phyloP scores from a whole-genome alignment of 2,797 vertebrate genomes.

The Synaphobranchus kaupii region DNA sequence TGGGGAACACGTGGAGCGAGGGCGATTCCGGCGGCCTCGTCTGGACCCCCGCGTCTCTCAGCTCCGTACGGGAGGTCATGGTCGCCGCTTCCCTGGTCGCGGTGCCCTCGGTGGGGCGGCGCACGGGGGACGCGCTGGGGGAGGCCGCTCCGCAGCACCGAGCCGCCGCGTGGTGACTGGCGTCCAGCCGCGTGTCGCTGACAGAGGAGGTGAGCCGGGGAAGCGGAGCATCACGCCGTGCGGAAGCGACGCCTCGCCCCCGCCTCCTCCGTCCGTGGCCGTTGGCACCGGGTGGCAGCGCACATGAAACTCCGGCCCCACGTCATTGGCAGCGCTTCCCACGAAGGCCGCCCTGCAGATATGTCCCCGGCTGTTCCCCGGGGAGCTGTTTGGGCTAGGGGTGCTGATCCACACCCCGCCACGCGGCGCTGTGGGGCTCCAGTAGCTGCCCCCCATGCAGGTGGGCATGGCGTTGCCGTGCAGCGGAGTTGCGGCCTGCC shows the following conservation, averaged over 20 bases:
- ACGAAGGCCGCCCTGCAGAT: not conserved
- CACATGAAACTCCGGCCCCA: slow-evolving; percentile 54
- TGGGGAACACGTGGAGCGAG: slow-evolving; percentile 66
- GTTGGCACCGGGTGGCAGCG: slow-evolving; percentile 68
- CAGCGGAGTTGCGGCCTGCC: not conserved
- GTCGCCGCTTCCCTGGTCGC: slow-evolving; percentile 78
- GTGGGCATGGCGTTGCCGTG: slow-evolving; percentile 10
- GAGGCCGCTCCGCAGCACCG: slow-evolving; percentile 60
- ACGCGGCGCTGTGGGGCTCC: slow-evolving; percentile 64
- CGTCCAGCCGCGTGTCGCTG: slow-evolving; percentile 82
- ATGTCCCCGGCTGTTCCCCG: slow-evolving; percentile 14
- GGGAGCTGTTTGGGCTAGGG: not conserved
- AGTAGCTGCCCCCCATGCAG: slow-evolving; percentile 53
- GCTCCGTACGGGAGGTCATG: slow-evolving; percentile 75
- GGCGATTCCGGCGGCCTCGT: slow-evolving; percentile 73
- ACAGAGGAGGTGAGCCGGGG: slow-evolving; percentile 80
- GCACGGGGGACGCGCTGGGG: slow-evolving; percentile 19
- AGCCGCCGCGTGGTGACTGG: slow-evolving; percentile 53
- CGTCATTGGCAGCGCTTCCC: slow-evolving; percentile 26
- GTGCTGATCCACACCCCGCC: not conserved
- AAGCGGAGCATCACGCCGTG: slow-evolving; percentile 65
- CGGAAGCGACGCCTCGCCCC: slow-evolving; percentile 50
- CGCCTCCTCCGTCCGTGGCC: slow-evolving; percentile 50
- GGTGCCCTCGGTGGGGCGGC: not conserved
- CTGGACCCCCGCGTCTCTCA: slow-evolving; percentile 84